phyloP scores from a whole-genome alignment of 2,113 vertebrate genomes.

The Microcebus lehilahytsara region DNA sequence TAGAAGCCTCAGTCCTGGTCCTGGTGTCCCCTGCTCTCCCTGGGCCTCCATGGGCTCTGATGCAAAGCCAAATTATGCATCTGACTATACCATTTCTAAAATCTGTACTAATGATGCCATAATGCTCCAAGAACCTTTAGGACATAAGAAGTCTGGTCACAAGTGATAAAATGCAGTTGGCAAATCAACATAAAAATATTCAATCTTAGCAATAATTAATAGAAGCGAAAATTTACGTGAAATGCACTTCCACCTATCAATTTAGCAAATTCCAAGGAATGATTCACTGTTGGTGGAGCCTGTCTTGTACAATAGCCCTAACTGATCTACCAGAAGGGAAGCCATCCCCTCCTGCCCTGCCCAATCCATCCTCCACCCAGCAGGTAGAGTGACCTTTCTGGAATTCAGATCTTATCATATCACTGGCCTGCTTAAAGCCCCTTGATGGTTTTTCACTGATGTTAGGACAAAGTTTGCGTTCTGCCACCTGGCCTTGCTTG shows the following conservation, averaged over 20 bases:
- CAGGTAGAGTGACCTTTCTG: background rate
- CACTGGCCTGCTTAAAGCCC: background rate
- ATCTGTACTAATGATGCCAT: background rate
- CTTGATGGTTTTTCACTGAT: background rate
- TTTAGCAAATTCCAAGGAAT: background rate
- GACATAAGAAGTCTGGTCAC: background rate
- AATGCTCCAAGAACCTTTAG: background rate
- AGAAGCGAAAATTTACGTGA: slow-evolving; percentile 1
- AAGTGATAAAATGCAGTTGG: background rate
- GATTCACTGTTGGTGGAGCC: background rate
- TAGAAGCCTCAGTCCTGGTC: background rate
- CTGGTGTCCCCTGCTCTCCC: background rate
- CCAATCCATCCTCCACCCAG: background rate
- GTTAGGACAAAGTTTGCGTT: background rate
- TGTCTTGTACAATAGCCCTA: background rate
- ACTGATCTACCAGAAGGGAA: background rate
- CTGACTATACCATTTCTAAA: background rate
- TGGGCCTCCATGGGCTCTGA: background rate
- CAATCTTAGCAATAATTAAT: background rate
- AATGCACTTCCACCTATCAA: background rate
- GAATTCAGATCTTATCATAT: background rate
- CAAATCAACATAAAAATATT: slow-evolving; percentile 31
- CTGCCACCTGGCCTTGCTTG: background rate
- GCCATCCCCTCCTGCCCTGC: background rate
- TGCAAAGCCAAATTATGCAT: background rate